Base-by-base conservation (phyloP, 2,113 vertebrate species). In the Heliornis fulica region DNA sequence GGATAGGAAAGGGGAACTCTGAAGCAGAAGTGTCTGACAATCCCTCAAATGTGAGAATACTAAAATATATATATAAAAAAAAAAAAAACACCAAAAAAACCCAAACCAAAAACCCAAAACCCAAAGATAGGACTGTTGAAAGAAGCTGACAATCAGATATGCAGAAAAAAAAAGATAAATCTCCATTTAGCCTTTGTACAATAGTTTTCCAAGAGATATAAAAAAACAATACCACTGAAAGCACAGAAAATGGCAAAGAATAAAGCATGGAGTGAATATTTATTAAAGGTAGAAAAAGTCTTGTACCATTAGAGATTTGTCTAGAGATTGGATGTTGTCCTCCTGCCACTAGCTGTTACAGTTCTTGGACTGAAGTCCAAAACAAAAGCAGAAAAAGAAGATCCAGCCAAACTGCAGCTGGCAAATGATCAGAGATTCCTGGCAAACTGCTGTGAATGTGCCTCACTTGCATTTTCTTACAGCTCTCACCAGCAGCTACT, bases 391-490 rank as follows among this genome's bases (percentile, higher is more conserved):
- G 80, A 80, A 93, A 90, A 53, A 48, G 36, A 83, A 80, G 50
- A 88, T 70, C 54, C 71, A 92, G 88, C 88, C 96, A 96, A 92
- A 83, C 29, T 92, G 71, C 90, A 86, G 56, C 71, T 95, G 94
- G 82, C 79, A 90, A 57, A 48, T 77, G 72, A 80, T 65, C 18
- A 2, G 10, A 12, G 54, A 86, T 91, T 93, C 83, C 82, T 95
- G 90, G 92, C 83, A 90, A 82, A 79, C 85, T 80, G 71, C 78
- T 97, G 82, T 74, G 75, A 83, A 92, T 85, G 66, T 77, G 82
- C 79, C 76, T 93, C 2, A 0, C 82, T 86, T 94, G 94, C 54
- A 18, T 88, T 95, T 97, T 90, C 79, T 90, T 83, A 74, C 66
- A 86, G 63, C 22, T n/a, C 70, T 74, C 63, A 87, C 59, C 79